Percentiles rank a stretch among this genome's conserved stretches.
phyloP scores from a whole-genome alignment of 2,888 invertebrate species.

The Drosophila anceps region DNA sequence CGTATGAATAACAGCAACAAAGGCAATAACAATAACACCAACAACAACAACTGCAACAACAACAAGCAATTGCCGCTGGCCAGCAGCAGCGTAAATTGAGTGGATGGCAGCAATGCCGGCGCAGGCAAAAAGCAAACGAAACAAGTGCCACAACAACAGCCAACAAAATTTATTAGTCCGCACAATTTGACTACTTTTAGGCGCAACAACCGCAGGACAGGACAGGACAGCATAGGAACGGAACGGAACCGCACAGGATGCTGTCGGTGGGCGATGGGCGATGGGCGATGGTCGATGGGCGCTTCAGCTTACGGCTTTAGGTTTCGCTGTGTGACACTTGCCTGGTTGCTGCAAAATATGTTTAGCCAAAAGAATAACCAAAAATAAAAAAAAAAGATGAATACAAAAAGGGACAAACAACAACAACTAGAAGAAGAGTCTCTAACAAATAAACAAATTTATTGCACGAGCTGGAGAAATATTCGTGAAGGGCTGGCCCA shows the following conservation, averaged over 20 bases:
- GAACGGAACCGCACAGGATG: slow-evolving; percentile 37
- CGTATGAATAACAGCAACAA: slow-evolving; percentile 73
- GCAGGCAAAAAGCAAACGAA: slow-evolving; percentile 55
- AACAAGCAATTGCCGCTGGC: slow-evolving; percentile 71
- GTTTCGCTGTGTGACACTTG: slow-evolving; percentile 55
- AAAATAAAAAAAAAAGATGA: slow-evolving; percentile 19
- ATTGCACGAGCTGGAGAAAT: slow-evolving; percentile 79
- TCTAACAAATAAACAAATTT: slow-evolving; percentile 78
- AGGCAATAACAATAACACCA: slow-evolving; percentile 24
- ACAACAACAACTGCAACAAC: slow-evolving; percentile 37
- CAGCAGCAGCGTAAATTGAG: slow-evolving; percentile 76
- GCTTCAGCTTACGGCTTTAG: slow-evolving; percentile 47
- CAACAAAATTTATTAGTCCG: slow-evolving; percentile 80
- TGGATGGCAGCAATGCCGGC: slow-evolving; percentile 53
- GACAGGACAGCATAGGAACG: slow-evolving; percentile 35
- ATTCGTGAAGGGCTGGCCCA: slow-evolving; percentile 45
- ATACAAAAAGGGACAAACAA: slow-evolving; percentile 51
- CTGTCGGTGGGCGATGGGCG: slow-evolving; percentile 10
- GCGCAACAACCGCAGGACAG: slow-evolving; percentile 80
- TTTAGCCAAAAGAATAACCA: slow-evolving; percentile 55
- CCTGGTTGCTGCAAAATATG: slow-evolving; percentile 68
- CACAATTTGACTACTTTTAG: slow-evolving; percentile 80
- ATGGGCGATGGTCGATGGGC: slow-evolving; percentile 6
- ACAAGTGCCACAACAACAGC: slow-evolving; percentile 77
- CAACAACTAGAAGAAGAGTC: slow-evolving; percentile 40